phyloP scores from a whole-genome alignment of 2,113 vertebrate species.

The Catagonus wagneri region DNA sequence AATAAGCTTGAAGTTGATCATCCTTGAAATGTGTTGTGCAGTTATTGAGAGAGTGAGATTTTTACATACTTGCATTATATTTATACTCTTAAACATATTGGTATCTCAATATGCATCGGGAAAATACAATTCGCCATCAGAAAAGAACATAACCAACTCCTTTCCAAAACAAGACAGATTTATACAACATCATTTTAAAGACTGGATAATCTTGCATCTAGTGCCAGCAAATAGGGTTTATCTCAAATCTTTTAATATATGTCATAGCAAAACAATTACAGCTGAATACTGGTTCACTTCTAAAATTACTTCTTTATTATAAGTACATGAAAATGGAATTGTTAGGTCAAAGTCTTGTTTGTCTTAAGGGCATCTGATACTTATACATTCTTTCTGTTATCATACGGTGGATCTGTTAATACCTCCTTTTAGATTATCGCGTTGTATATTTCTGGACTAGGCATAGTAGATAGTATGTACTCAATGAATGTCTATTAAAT shows the following conservation, averaged over 20 bases:
- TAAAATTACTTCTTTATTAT: not conserved
- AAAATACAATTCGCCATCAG: not conserved
- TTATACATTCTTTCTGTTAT: not conserved
- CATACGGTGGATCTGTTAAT: not conserved
- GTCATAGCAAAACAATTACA: not conserved
- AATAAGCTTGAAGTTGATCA: conserved; percentile 41
- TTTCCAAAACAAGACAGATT: not conserved
- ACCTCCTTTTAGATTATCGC: not conserved
- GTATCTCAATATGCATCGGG: not conserved
- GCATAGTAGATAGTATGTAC: not conserved
- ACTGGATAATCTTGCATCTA: not conserved
- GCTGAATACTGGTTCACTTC: not conserved
- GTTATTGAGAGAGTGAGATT: conserved; percentile 3
- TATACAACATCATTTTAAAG: not conserved
- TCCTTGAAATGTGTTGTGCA: not conserved
- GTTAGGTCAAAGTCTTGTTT: not conserved
- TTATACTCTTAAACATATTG: not conserved
- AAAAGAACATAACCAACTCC: not conserved
- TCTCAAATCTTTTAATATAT: not conserved
- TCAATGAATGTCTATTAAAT: conserved; percentile 7
- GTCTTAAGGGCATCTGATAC: not conserved
- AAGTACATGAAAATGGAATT: not conserved
- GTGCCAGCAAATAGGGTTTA: not conserved
- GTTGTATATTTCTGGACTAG: not conserved
- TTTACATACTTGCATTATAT: conserved; percentile 45